phyloP scores from a whole-genome alignment of 1,140 invertebrate species.

The Drosophila trapezifrons region DNA sequence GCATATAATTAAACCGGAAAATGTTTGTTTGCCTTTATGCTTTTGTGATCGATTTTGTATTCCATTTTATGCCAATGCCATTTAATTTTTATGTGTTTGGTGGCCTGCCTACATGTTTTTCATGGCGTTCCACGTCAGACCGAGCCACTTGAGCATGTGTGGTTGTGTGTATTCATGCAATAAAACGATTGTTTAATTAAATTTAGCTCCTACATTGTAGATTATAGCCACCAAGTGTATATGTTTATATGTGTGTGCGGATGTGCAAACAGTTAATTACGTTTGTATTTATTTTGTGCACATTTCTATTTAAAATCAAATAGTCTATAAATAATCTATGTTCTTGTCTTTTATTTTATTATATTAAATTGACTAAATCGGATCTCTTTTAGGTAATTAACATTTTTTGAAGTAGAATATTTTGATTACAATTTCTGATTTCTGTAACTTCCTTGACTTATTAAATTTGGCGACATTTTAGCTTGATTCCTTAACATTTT shows the following conservation, averaged over 20 bases:
- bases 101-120: conserved; percentile 4
- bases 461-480: too few relatives aligned
- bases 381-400: not conserved
- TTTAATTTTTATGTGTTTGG: conserved; percentile 6
- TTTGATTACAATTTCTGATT: too few relatives aligned
- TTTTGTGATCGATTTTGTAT: conserved; percentile 5
- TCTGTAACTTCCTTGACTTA: too few relatives aligned
- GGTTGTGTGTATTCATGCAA: conserved; percentile 3
- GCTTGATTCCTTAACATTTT: too few relatives aligned
- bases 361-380: not conserved
- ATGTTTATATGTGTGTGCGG: not conserved
- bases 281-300: conserved; percentile 4
- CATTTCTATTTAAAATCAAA: conserved; percentile 18
- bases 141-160: conserved; percentile 15
- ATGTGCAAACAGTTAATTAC: conserved; percentile 22
- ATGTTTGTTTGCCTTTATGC: not conserved
- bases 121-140: not conserved
- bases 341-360: too few relatives aligned
- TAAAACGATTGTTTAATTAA: conserved; percentile 42
- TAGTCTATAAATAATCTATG: not conserved
- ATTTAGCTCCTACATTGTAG: conserved; percentile 16
- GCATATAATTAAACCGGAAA: not conserved
- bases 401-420: not conserved
- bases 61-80: conserved; percentile 8
- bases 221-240: not conserved